These are phyloP conservation scores for Aphidius ervi DNA, from an alignment of 1,140 invertebrate genomes.

Conservation along the genomic window DNA sequence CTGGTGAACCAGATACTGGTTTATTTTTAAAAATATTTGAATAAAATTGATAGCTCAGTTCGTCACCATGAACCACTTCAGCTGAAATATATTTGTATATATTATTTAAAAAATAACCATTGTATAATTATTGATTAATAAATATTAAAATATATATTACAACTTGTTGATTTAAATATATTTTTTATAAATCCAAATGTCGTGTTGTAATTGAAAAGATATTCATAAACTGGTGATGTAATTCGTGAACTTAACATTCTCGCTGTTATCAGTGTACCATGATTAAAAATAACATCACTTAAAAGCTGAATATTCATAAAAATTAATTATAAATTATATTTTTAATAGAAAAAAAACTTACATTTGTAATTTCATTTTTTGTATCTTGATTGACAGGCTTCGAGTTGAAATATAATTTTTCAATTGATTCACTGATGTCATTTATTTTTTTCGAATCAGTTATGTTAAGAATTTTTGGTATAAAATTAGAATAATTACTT, in stretches of 20 bases:
- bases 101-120: background rate
- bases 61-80: constrained; percentile 66
- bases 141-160: constrained; percentile 26
- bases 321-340: no score
- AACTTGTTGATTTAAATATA: constrained; percentile 30
- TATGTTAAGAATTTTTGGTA: constrained; percentile 59
- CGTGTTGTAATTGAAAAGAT: constrained; percentile 37
- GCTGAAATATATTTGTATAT: background rate
- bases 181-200: constrained; percentile 39
- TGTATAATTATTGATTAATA: background rate
- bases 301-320: constrained; percentile 32
- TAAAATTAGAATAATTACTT: constrained; percentile 55
- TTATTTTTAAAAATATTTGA: constrained; percentile 39
- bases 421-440: constrained; percentile 52
- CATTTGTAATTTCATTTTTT: constrained; percentile 48
- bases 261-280: constrained; percentile 26
- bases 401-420: constrained; percentile 58
- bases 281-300: constrained; percentile 33
- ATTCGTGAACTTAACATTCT: constrained; percentile 34
- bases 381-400: constrained; percentile 50
- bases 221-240: constrained; percentile 41
- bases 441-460: constrained; percentile 42
- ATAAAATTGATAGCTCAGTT: constrained; percentile 64
- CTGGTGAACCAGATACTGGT: constrained; percentile 31
- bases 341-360: no score